Conservation (phyloP, 2,797 vertebrate genomes). For the Danio kyathit region DNA sequence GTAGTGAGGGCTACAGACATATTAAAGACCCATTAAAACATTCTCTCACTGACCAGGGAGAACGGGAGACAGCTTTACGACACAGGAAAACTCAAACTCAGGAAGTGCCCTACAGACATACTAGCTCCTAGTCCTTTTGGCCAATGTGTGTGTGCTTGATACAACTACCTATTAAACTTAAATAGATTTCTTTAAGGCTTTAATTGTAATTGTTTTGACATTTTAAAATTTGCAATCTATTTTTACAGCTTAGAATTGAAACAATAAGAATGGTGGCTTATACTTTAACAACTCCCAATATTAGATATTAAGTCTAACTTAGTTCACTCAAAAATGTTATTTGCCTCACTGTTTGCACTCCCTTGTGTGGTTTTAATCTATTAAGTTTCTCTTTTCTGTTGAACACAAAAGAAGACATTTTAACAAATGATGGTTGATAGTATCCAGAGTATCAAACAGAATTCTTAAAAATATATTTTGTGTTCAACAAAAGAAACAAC, state of each 20-base stretch:
- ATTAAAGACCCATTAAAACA: slow-evolving; percentile 48
- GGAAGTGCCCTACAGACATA: slow-evolving; percentile 66
- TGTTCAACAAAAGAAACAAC: too few species aligned
- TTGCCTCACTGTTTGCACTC: neutral
- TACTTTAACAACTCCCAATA: too few species aligned
- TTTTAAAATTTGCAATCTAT: neutral
- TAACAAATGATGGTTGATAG: too few species aligned
- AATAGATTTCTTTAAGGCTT: neutral
- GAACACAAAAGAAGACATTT: too few species aligned
- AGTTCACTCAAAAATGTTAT: too few species aligned
- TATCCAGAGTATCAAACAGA: too few species aligned
- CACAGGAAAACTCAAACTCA: slow-evolving; percentile 64
- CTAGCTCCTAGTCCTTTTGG: slow-evolving; percentile 59
- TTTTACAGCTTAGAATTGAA: slow-evolving; percentile 5
- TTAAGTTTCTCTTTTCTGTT: too few species aligned
- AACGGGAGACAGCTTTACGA: slow-evolving; percentile 61
- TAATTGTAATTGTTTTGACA: neutral
- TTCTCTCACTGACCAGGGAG: slow-evolving; percentile 39
- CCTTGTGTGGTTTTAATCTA: too few species aligned
- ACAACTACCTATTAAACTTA: neutral
- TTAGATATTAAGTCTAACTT: too few species aligned
- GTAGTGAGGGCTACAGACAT: slow-evolving; percentile 41
- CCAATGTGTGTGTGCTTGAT: slow-evolving; percentile 22
- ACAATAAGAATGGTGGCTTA: neutral
- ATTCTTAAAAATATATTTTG: too few species aligned